These are phyloP conservation scores for Anoplolepis gracilipes DNA, from an alignment of 1,140 invertebrate species.

Conservation along the genomic window DNA sequence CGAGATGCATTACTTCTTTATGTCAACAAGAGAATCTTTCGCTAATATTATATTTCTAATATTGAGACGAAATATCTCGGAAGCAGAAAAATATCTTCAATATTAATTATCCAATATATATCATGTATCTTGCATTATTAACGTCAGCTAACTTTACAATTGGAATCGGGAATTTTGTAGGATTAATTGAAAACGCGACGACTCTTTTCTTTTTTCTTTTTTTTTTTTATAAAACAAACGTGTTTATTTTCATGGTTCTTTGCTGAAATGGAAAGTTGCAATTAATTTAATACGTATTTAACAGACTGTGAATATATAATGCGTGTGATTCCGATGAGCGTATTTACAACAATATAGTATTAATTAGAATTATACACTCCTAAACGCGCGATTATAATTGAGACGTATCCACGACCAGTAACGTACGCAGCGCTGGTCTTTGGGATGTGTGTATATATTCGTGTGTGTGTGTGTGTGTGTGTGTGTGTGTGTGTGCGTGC, in stretches of 20 bases:
- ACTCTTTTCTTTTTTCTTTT: neutral
- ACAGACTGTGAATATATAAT: conserved; percentile 72
- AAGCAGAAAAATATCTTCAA: neutral
- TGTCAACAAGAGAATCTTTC: neutral
- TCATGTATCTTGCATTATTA: neutral
- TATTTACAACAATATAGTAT: conserved; percentile 76
- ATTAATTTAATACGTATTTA: conserved; percentile 77
- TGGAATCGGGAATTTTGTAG: conserved; percentile 20
- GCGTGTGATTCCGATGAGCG: conserved; percentile 73
- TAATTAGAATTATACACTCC: conserved; percentile 65
- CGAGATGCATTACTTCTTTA: neutral
- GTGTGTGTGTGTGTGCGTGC: too few relatives aligned
- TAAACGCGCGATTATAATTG: conserved; percentile 54
- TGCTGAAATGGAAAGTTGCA: conserved; percentile 75
- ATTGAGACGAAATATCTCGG: neutral
- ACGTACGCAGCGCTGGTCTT: conserved; percentile 53
- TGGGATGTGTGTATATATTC: neutral
- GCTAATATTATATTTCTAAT: neutral
- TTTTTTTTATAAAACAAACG: conserved; percentile 75
- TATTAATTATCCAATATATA: too few relatives aligned
- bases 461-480: too few relatives aligned
- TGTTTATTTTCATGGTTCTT: conserved; percentile 75
- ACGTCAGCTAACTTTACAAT: neutral
- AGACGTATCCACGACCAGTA: conserved; percentile 52
- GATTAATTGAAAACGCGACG: conserved; percentile 15